These are phyloP conservation scores for Melanotaenia nigrans DNA, from an alignment of 2,797 vertebrate genomes.

Conservation along the genomic window DNA sequence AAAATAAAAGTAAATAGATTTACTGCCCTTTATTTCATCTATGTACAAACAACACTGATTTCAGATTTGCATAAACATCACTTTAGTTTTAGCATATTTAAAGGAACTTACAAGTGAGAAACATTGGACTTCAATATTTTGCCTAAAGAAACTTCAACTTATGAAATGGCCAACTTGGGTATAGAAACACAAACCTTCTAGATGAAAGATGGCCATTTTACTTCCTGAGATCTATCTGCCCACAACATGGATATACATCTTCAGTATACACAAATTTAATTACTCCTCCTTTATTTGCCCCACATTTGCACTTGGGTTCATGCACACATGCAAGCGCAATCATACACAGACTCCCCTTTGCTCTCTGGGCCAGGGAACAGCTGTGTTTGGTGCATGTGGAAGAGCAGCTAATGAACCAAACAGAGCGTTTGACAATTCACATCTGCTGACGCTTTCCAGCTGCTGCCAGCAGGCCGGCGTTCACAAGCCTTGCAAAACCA, in stretches of 20 bases:
- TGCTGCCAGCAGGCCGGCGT: slow-evolving; percentile 72
- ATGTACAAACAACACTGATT: neutral
- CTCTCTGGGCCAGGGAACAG: slow-evolving; percentile 78
- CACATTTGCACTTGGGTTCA: slow-evolving; percentile 7
- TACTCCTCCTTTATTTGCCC: neutral
- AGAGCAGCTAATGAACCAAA: slow-evolving; percentile 80
- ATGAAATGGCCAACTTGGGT: no score
- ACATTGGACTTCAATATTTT: no score
- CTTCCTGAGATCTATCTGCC: neutral
- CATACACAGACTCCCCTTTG: slow-evolving; percentile 60
- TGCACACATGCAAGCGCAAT: slow-evolving; percentile 19
- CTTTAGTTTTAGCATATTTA: no score
- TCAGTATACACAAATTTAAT: slow-evolving; percentile 15
- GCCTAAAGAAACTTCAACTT: no score
- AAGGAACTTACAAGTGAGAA: no score
- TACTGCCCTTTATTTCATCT: neutral
- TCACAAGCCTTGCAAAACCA: slow-evolving; percentile 53
- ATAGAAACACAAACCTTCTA: neutral
- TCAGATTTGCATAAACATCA: no score
- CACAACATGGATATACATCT: slow-evolving; percentile 6
- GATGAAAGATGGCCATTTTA: neutral
- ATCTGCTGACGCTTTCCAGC: slow-evolving; percentile 82
- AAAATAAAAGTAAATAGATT: neutral
- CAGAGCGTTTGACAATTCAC: slow-evolving; percentile 76
- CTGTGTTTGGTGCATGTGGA: slow-evolving; percentile 68